Evolutionary conservation across 2,797 vertebrate species (phyloP), one percentile per base, ranked within the genome.

Genomic region (Australoheros facetus): DNA sequence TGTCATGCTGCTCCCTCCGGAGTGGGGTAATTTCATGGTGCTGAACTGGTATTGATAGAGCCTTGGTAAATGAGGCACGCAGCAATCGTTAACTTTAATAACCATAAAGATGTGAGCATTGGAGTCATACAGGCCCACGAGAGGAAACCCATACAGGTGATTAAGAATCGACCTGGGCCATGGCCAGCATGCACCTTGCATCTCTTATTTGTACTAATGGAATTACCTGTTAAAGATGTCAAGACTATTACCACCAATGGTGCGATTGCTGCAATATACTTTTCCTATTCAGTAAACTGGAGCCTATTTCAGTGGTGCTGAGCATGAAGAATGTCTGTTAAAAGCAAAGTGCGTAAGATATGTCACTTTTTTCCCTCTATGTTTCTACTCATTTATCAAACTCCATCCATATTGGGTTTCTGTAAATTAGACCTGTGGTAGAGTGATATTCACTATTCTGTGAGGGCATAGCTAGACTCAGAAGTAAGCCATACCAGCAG

Each of bases 1-100:
- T 94, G 94, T 94, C 94, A 93, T 82, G 71, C 87, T 74, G 86
- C 85, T 95, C 94, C 93, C 94, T 90, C 84, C 81, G 91, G 94
- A 92, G 89, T 73, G 86, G 91, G 89, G 93, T 94, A 94, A 95
- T 96, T 95, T 96, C 94, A 95, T 95, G 95, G 87, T 94, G 84
- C 89, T 94, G 90, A 94, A 94, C 92, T 92, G 89, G 91, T 94
- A 95, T 94, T 93, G 93, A 96, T 95, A 92, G 93, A 92, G 91
- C 79, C 91, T 90, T 90, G 90, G 92, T 91, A 94, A 95, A 93
- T 93, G 88, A 91, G 88, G 91, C 93, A 92, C 91, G 86, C 90
- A 75, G 92, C 89, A 94, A 94, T 95, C 93, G 90, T 93, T 94
- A 94, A 93, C 93, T 93, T 92, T 94, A 95, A 94, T 94, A 95